phyloP scores from a whole-genome alignment of 2,113 vertebrate species.

The Cololabis saira region DNA sequence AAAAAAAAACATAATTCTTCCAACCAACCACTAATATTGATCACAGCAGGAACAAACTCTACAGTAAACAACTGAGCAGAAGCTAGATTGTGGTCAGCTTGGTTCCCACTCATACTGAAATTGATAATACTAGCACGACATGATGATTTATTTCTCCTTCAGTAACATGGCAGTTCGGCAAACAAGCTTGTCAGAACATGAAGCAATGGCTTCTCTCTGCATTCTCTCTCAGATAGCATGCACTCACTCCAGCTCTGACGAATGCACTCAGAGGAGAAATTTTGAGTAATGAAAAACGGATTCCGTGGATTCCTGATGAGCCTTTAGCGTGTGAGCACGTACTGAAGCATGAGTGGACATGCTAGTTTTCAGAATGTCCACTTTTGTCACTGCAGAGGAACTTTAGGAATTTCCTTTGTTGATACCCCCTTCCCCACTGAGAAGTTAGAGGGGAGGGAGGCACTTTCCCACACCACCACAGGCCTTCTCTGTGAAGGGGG shows the following conservation, averaged over 20 bases:
- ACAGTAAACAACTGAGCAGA: constrained; percentile 9
- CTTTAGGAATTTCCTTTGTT: constrained; percentile 80
- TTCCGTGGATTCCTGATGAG: constrained; percentile 62
- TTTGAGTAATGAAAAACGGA: constrained; percentile 31
- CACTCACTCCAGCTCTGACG: constrained; percentile 14
- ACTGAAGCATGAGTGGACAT: constrained; percentile 59
- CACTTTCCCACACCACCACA: constrained; percentile 73
- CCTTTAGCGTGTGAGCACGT: constrained; percentile 45
- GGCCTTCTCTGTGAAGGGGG: constrained; percentile 47
- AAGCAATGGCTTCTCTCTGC: constrained; percentile 29
- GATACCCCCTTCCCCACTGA: constrained; percentile 18
- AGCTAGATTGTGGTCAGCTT: neutral
- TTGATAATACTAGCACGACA: constrained; percentile 12
- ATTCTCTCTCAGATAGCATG: constrained; percentile 17
- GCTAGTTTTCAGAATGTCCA: constrained; percentile 49
- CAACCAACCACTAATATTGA: too few relatives aligned
- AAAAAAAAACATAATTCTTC: neutral
- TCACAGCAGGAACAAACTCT: neutral
- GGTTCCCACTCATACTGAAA: neutral
- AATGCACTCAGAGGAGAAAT: constrained; percentile 10
- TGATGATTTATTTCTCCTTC: constrained; percentile 9
- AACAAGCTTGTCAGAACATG: constrained; percentile 48
- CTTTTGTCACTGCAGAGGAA: constrained; percentile 77
- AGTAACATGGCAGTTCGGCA: constrained; percentile 20
- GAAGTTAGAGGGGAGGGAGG: constrained; percentile 35